Conservation (phyloP, 2,888 invertebrate species). For the Trissolcus brochymenae region DNA sequence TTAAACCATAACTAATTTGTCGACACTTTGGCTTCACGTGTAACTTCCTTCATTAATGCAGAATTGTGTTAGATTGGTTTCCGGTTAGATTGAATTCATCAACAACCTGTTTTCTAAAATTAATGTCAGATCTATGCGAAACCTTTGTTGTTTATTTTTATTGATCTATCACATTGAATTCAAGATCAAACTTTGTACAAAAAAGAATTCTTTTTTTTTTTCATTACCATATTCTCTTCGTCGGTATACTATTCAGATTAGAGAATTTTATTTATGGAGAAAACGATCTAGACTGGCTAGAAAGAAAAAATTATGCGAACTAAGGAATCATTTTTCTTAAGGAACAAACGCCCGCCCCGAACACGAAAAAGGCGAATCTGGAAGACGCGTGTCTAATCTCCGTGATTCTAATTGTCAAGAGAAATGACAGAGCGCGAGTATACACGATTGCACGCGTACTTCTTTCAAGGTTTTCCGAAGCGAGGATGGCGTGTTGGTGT, state of each 20-base stretch:
- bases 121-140: constrained; percentile 18
- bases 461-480: constrained; percentile 56
- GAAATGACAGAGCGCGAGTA: constrained; percentile 47
- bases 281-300: neutral
- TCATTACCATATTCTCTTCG: neutral
- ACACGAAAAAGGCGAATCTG: constrained; percentile 49
- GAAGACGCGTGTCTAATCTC: constrained; percentile 43
- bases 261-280: neutral
- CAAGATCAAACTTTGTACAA: neutral
- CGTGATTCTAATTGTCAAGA: constrained; percentile 50
- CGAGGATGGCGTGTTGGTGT: constrained; percentile 55
- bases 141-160: constrained; percentile 19
- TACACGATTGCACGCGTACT: constrained; percentile 49
- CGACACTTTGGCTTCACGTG: constrained; percentile 15
- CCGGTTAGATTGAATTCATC: constrained; percentile 39
- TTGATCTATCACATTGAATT: neutral
- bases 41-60: constrained; percentile 40
- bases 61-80: constrained; percentile 23
- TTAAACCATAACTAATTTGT: constrained; percentile 31
- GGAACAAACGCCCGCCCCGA: constrained; percentile 29
- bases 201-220: neutral
- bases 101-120: constrained; percentile 32
- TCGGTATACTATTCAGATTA: too few species aligned
- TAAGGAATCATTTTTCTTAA: constrained; percentile 34
- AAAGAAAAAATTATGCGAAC: constrained; percentile 11